Evolutionary conservation across 2,888 invertebrate genomes (phyloP), one percentile per base, ranked within the genome.

Genomic region (Drosophila meridionalis): DNA sequence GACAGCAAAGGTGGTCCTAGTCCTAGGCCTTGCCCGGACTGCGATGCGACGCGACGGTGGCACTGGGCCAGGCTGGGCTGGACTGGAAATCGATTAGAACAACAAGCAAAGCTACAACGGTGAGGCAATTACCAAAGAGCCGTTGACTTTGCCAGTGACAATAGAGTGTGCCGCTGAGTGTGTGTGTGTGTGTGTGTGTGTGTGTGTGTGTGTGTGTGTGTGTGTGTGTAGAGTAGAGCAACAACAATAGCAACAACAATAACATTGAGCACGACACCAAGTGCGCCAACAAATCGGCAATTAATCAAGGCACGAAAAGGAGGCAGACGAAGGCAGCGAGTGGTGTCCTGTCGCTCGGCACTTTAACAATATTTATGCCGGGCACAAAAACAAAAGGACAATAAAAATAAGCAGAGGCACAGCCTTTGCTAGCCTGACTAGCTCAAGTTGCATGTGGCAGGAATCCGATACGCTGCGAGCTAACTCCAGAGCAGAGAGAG

Each of bases 241-340:
- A 30, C 57, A 56, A 38, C 14, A 40, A 14, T 14, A 62, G 43
- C 32, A 53, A 47, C 28, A 72, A 45, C n/a, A 76, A 56, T 32
- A 66, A 48, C 72, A 69, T 73, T 71, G 76, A 70, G 62, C 80
- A 63, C 69, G 58, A 74, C 78, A 81, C 72, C 78, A 69, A 87
- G 82, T 87, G 78, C 80, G 83, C 79, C 88, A 89, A 81, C 86
- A 87, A 89, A 87, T 87, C 86, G 90, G 82, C 90, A 87, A 87
- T 87, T 87, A 89, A 87, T 89, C 90, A 89, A 79, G 76, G 71
- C 73, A 60, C 73, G 61, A 53, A 78, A 53, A 38, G 69, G 53
- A 47, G 42, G 55, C 50, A 42, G 32, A 3, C 28, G 68, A 45
- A 62, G 47, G 58, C n/a, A 36, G 63, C 42, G 57, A 69, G 34